These are phyloP conservation scores for Vanacampus margaritifer DNA, from an alignment of 2,113 vertebrate genomes.

Conservation along the genomic window DNA sequence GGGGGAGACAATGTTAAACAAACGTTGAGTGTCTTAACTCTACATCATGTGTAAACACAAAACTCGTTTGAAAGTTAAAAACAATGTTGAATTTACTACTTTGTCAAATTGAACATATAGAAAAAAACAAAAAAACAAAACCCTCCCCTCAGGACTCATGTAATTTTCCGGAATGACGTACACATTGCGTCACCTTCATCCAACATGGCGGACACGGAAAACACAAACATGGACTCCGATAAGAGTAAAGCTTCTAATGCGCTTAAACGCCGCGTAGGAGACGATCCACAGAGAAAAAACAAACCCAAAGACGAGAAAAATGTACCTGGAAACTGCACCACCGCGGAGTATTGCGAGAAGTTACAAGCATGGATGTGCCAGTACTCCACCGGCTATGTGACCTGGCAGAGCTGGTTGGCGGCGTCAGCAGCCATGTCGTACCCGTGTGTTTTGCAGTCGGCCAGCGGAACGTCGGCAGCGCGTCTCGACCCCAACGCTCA, in stretches of 20 bases:
- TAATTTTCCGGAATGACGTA: not conserved
- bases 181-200: slow-evolving; percentile 18
- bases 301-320: not conserved
- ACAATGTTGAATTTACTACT: not conserved
- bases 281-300: not conserved
- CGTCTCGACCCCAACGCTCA: slow-evolving; percentile 45
- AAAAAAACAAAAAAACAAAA: no score
- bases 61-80: not conserved
- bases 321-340: slow-evolving; percentile 38
- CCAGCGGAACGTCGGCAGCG: slow-evolving; percentile 21
- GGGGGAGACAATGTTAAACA: not conserved
- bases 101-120: not conserved
- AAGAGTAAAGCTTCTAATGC: slow-evolving; percentile 21
- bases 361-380: slow-evolving; percentile 96
- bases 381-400: slow-evolving; percentile 84
- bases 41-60: not conserved
- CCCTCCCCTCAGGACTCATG: not conserved
- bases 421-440: slow-evolving; percentile 64
- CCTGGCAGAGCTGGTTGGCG: slow-evolving; percentile 82
- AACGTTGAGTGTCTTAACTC: not conserved
- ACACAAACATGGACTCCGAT: slow-evolving; percentile 50
- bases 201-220: slow-evolving; percentile 72
- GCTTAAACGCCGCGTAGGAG: slow-evolving; percentile 13
- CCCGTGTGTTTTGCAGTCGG: slow-evolving; percentile 56
- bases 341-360: slow-evolving; percentile 82